phyloP scores from a whole-genome alignment of 2,797 vertebrate species.

The Pipistrellus nathusii region DNA sequence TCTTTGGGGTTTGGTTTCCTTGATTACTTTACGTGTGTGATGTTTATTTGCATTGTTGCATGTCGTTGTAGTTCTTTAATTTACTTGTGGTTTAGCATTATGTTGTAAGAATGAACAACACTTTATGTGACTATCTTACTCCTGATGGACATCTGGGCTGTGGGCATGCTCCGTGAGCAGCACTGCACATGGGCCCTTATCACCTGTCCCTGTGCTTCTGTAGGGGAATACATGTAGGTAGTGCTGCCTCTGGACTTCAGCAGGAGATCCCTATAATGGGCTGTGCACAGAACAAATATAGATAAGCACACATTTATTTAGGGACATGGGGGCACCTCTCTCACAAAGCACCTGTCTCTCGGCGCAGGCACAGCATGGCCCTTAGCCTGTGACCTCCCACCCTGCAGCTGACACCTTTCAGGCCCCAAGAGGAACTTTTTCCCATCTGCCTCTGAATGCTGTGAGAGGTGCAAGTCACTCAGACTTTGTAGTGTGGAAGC shows the following conservation, averaged over 20 bases:
- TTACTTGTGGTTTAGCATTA: not conserved
- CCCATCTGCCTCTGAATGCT: not conserved
- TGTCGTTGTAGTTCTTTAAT: rapidly evolving
- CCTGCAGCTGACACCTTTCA: not conserved
- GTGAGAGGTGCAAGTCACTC: rapidly evolving
- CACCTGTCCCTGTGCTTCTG: rapidly evolving
- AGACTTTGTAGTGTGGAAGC: rapidly evolving
- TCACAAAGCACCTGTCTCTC: not conserved
- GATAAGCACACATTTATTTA: not conserved
- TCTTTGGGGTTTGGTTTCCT: not conserved
- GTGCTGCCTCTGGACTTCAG: too few species aligned
- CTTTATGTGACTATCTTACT: not conserved
- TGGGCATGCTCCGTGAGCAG: not conserved
- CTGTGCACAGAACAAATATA: not conserved
- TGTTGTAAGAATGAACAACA: rapidly evolving
- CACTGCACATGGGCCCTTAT: not conserved
- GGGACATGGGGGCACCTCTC: not conserved
- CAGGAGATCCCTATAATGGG: not conserved
- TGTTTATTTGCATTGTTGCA: not conserved
- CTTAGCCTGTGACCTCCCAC: too few species aligned
- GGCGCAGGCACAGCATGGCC: too few species aligned
- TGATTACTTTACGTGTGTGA: rapidly evolving
- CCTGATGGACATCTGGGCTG: too few species aligned
- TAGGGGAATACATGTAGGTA: not conserved
- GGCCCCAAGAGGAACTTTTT: not conserved